These are phyloP conservation scores for Xanthorhoe spadicearia DNA, from an alignment of 2,888 invertebrate species.

Conservation along the genomic window DNA sequence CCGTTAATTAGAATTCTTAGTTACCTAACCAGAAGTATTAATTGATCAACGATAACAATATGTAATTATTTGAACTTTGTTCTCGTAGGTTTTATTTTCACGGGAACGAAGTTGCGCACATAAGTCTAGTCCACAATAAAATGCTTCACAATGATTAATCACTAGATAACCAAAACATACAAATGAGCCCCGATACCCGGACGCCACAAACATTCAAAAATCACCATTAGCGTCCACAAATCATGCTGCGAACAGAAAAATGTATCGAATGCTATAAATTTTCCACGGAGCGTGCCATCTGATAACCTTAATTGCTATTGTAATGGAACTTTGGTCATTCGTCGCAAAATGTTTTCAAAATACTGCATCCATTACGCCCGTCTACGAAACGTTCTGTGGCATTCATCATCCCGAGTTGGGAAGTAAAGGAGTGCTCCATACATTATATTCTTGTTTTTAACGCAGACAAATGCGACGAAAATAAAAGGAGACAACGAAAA, in stretches of 20 bases:
- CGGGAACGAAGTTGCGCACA: background rate
- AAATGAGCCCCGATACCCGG: background rate
- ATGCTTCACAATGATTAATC: background rate
- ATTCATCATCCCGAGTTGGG: constrained; percentile 48
- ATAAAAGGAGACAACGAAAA: constrained; percentile 19
- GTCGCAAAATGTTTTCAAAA: constrained; percentile 50
- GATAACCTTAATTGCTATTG: constrained; percentile 46
- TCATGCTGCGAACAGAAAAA: constrained; percentile 39
- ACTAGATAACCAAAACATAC: background rate
- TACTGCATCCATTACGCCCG: constrained; percentile 46
- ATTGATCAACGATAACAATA: too few species aligned
- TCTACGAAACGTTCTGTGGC: constrained; percentile 43
- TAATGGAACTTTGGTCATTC: constrained; percentile 49
- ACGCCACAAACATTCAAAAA: constrained; percentile 26
- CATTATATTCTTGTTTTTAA: constrained; percentile 37
- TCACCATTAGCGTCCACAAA: constrained; percentile 33
- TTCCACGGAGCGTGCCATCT: constrained; percentile 34
- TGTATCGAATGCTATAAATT: constrained; percentile 42
- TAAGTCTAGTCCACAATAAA: background rate
- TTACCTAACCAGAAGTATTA: too few species aligned
- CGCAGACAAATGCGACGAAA: constrained; percentile 34
- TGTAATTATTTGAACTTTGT: too few species aligned
- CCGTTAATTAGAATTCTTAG: too few species aligned
- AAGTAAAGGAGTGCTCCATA: constrained; percentile 42
- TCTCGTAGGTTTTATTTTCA: too few species aligned